Conservation (phyloP, 2,797 vertebrate genomes). For the Pantherophis vulpinus region DNA sequence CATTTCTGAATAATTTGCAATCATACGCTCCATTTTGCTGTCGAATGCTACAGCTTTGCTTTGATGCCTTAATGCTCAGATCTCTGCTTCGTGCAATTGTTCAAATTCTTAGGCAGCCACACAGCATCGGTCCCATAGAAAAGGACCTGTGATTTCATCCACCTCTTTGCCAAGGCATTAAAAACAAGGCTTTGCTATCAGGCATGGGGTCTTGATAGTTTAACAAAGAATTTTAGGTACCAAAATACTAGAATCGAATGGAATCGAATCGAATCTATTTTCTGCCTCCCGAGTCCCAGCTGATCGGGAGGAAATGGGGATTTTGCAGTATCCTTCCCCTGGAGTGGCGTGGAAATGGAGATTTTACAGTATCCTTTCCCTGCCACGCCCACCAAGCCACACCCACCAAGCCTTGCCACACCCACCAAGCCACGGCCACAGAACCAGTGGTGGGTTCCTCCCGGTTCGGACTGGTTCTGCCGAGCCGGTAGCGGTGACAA, state of each 20-base stretch:
- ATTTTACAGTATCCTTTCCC: too few species aligned
- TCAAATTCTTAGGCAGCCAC: not conserved
- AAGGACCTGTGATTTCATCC: not conserved
- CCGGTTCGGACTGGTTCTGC: too few species aligned
- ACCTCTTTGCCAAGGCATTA: not conserved
- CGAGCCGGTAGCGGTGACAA: too few species aligned
- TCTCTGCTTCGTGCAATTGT: not conserved
- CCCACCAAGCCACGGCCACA: too few species aligned
- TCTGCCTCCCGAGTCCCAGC: too few species aligned
- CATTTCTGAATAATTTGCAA: not conserved
- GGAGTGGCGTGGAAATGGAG: too few species aligned
- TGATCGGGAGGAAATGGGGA: too few species aligned
- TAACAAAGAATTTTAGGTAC: not conserved
- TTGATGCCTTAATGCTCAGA: not conserved
- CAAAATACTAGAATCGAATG: not conserved
- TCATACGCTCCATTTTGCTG: not conserved
- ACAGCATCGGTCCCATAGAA: not conserved
- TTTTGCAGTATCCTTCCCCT: too few species aligned
- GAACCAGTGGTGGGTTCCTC: too few species aligned
- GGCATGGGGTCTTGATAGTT: not conserved
- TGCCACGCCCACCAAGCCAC: too few species aligned
- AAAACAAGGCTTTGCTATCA: not conserved
- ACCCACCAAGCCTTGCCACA: too few species aligned
- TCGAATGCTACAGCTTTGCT: not conserved
- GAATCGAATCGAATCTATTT: too few species aligned